These are phyloP conservation scores for Syngnathus rostellatus DNA, from an alignment of 2,797 vertebrate genomes.

Conservation along the genomic window DNA sequence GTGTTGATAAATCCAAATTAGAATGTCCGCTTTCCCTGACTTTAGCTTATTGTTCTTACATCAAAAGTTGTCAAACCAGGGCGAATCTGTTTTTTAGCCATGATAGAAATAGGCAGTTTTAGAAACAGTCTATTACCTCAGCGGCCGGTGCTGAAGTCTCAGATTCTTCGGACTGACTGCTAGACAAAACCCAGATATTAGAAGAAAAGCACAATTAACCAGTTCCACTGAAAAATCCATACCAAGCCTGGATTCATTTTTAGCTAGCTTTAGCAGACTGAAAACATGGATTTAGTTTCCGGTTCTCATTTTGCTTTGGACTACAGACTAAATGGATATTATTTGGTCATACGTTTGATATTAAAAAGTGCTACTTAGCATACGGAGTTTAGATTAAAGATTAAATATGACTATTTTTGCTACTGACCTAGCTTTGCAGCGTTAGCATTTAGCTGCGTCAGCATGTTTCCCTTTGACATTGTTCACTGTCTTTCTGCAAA, in stretches of 20 bases:
- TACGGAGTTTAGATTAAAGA: background rate
- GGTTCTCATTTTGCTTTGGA: background rate
- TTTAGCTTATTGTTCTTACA: constrained; percentile 4
- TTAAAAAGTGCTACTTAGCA: background rate
- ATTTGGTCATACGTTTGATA: background rate
- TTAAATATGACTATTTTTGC: background rate
- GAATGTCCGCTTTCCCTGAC: background rate
- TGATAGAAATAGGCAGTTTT: constrained; percentile 43
- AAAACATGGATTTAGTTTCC: background rate
- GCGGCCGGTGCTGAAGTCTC: constrained; percentile 30
- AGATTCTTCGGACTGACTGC: constrained; percentile 52
- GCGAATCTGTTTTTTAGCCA: constrained; percentile 34
- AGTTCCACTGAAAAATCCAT: background rate
- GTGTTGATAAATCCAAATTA: constrained; percentile 13
- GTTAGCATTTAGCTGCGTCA: constrained; percentile 3
- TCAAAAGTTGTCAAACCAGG: constrained; percentile 10
- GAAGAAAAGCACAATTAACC: constrained; percentile 15
- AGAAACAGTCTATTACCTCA: constrained; percentile 26
- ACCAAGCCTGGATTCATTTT: background rate
- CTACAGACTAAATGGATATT: background rate
- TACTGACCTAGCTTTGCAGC: background rate
- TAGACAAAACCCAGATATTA: constrained; percentile 27
- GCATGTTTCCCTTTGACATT: background rate
- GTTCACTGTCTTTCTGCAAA: constrained; percentile 6
- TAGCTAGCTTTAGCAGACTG: background rate